phyloP scores from a whole-genome alignment of 2,888 invertebrate genomes.

The Lasioglossum vierecki region DNA sequence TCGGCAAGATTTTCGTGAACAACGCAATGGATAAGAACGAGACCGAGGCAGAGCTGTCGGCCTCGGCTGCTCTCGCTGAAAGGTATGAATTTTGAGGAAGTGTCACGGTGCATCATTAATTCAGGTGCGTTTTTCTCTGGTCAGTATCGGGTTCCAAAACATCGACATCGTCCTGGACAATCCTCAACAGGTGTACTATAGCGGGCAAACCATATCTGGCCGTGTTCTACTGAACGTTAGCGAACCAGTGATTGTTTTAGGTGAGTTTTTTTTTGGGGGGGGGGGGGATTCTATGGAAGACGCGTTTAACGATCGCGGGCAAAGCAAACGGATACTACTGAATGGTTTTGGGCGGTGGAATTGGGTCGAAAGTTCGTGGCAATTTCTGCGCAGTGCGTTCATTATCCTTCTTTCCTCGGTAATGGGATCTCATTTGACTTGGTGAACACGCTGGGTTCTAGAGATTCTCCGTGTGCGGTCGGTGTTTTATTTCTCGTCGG shows the following conservation, averaged over 20 bases:
- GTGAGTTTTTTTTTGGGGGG: constrained; percentile 60
- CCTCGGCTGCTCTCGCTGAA: constrained; percentile 31
- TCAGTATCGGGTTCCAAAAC: constrained; percentile 71
- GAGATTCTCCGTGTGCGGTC: not conserved
- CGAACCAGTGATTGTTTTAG: constrained; percentile 67
- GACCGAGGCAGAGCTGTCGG: constrained; percentile 22
- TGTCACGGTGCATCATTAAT: not conserved
- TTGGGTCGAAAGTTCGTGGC: constrained; percentile 11
- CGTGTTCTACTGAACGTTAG: constrained; percentile 69
- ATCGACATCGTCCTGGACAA: constrained; percentile 73
- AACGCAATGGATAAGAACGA: constrained; percentile 44
- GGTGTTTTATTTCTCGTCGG: not conserved
- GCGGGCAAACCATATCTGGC: constrained; percentile 73
- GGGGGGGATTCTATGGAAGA: not conserved
- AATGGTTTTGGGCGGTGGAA: not conserved
- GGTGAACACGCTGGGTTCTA: not conserved
- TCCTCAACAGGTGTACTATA: constrained; percentile 72
- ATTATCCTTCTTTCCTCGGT: not conserved
- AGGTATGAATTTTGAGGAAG: constrained; percentile 32
- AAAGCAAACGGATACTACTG: not conserved
- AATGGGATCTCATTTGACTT: not conserved
- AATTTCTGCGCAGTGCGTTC: constrained; percentile 7
- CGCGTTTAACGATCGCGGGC: not conserved
- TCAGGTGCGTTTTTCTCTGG: constrained; percentile 23
- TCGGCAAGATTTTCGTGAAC: not conserved